Evolutionary conservation across 2,797 vertebrate genomes (phyloP), one percentile per base, ranked within the genome.

Genomic region (Propithecus deckenii): DNA sequence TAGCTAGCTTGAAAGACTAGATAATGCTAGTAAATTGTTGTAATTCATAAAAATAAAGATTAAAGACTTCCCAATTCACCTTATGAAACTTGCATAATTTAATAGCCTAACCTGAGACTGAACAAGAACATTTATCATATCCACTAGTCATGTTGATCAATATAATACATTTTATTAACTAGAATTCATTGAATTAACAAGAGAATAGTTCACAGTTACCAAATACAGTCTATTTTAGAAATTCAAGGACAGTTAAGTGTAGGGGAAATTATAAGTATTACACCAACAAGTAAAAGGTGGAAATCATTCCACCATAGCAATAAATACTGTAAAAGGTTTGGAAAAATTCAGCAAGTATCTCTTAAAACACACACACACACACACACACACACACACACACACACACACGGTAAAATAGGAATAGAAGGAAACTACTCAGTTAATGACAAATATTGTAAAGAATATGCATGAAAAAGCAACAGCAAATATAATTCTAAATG

Each of bases 1-100:
- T 67, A 91, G 43, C 32, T 79, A 38, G 8, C 52, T 74, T 92
- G 72, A 79, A 65, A 79, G 67, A 76, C 81, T 63, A 71, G 52
- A 79, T 79, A 96, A 48, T 59, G 41, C 30, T 14, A 38, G 72
- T 75, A 76, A 93, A 72, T 48, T 61, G 79, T 61, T 88, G 48
- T 69, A 93, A 71, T 71, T 65, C 48, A 83, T 95, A 72, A 89
- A 92, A 89, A 38, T 59, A 71, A 86, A 86, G 55, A 23, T 84
- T 65, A 46, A 63, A 85, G 38, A 69, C 32, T 86, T 79, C 28
- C 61, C 30, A 65, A 48, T 48, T 95, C 46, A 48, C 52, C 35
- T 41, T 67, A 86, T 67, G 55, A 95, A 81, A 65, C 7, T 17
- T 38, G 10, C 22, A 91, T 69, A 81, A 55, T 71, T 87, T 86